A percentile compares a stretch with the other conserved stretches of the same genome.
phyloP scores from a whole-genome alignment of 1,140 invertebrate genomes.

The Mactra quadrangularis region DNA sequence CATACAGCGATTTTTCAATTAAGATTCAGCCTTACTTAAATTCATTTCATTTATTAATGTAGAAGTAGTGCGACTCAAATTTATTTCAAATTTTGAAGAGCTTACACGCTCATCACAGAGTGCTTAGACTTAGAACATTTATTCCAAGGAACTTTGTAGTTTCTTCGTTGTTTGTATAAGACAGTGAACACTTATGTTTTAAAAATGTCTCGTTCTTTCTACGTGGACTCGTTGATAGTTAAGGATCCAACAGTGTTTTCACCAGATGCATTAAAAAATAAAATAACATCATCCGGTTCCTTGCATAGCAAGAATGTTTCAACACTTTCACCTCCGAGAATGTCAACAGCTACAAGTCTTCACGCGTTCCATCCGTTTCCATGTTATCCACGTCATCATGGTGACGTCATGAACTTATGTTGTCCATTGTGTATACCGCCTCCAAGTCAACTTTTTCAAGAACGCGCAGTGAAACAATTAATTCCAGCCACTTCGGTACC shows the following conservation, averaged over 20 bases:
- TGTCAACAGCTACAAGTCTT: slow-evolving; percentile 33
- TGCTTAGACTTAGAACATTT: too few species aligned
- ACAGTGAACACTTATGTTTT: not conserved
- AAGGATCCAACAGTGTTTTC: slow-evolving; percentile 56
- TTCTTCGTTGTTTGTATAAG: not conserved
- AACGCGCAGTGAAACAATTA: slow-evolving; percentile 52
- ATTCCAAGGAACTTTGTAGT: not conserved
- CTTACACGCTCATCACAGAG: not conserved
- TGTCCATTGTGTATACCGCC: slow-evolving; percentile 73
- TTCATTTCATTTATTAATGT: slow-evolving; percentile 32
- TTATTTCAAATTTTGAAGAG: slow-evolving; percentile 39
- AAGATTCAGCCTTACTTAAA: slow-evolving; percentile 33
- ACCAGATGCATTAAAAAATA: not conserved
- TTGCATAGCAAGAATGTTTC: slow-evolving; percentile 10
- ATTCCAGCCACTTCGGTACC: slow-evolving; percentile 48
- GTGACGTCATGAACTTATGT: slow-evolving; percentile 71
- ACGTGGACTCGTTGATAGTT: slow-evolving; percentile 71
- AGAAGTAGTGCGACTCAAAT: slow-evolving; percentile 21
- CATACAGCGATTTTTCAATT: slow-evolving; percentile 56
- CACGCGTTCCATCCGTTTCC: slow-evolving; percentile 65
- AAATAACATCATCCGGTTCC: not conserved
- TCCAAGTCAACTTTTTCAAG: slow-evolving; percentile 61
- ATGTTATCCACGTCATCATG: slow-evolving; percentile 72
- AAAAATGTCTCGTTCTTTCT: slow-evolving; percentile 72
- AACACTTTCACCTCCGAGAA: slow-evolving; percentile 33